phyloP scores from a whole-genome alignment of 23 tunicate species.

The Ciona savignyi region DNA sequence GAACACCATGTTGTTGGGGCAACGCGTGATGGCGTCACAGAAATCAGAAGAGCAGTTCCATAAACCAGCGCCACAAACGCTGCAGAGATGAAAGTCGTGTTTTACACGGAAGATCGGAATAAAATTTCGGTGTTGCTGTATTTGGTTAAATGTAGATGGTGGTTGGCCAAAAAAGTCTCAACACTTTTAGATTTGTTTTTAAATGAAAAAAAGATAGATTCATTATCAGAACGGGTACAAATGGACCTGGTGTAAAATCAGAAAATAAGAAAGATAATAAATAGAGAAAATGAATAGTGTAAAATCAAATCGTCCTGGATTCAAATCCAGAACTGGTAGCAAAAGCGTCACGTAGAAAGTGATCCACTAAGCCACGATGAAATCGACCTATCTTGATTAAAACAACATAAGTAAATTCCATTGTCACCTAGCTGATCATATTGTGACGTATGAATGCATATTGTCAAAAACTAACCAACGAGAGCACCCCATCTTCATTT shows the following conservation, averaged over 20 bases:
- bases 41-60: conserved; percentile 62
- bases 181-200: too few relatives aligned
- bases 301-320: too few relatives aligned
- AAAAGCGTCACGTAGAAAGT: background rate
- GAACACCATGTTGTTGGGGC: conserved; percentile 67
- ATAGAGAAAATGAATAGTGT: too few relatives aligned
- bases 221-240: too few relatives aligned
- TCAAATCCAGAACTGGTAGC: too few relatives aligned
- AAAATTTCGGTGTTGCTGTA: too few relatives aligned
- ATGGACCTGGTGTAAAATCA: too few relatives aligned
- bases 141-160: too few relatives aligned
- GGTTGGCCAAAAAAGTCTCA: too few relatives aligned
- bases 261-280: background rate
- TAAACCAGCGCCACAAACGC: conserved; percentile 44
- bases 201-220: too few relatives aligned
- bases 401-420: background rate
- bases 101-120: too few relatives aligned
- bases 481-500: conserved; percentile 36
- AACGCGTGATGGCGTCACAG: conserved; percentile 54
- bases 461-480: conserved; percentile 30
- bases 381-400: conserved; percentile 40
- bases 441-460: background rate
- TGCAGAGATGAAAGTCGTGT: too few relatives aligned
- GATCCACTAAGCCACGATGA: conserved; percentile 3
- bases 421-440: background rate